Conservation (phyloP, 2,797 vertebrate genomes). For the Falco berigora region DNA sequence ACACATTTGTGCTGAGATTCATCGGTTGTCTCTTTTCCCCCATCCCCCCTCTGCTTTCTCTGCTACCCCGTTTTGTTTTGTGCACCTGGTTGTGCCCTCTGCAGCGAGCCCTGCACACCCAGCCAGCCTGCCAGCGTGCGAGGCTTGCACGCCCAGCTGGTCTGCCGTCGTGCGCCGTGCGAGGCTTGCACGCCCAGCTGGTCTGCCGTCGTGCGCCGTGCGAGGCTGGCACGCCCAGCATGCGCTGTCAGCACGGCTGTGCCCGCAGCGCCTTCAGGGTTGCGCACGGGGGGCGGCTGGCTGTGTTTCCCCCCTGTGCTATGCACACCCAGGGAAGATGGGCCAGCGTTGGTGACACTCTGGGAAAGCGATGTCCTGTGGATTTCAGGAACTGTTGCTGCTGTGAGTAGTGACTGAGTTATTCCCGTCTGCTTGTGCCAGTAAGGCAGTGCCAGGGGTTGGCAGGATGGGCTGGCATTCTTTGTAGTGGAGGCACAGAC, state of each 20-base stretch:
- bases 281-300: rapidly evolving
- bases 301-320: not conserved
- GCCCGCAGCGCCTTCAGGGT: not conserved
- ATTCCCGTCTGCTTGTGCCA: not conserved
- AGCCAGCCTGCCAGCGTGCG: rapidly evolving
- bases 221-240: too few relatives aligned
- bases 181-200: not conserved
- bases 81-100: rapidly evolving
- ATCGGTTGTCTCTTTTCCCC: not conserved
- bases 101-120: not conserved
- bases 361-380: not conserved
- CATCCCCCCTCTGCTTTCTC: not conserved
- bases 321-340: not conserved
- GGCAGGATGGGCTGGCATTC: not conserved
- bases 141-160: not conserved
- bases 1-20: not conserved
- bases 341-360: rapidly evolving
- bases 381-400: rapidly evolving
- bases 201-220: too few relatives aligned
- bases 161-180: rapidly evolving
- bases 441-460: not conserved
- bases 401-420: not conserved
- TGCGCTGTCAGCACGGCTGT: rapidly evolving
- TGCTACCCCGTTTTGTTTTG: rapidly evolving
- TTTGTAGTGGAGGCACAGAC: not conserved